Percentiles rank a stretch among this genome's conserved stretches.
These are phyloP conservation scores for Drosophila eohydei DNA, from an alignment of 2,888 invertebrate species.

Conservation along the genomic window DNA sequence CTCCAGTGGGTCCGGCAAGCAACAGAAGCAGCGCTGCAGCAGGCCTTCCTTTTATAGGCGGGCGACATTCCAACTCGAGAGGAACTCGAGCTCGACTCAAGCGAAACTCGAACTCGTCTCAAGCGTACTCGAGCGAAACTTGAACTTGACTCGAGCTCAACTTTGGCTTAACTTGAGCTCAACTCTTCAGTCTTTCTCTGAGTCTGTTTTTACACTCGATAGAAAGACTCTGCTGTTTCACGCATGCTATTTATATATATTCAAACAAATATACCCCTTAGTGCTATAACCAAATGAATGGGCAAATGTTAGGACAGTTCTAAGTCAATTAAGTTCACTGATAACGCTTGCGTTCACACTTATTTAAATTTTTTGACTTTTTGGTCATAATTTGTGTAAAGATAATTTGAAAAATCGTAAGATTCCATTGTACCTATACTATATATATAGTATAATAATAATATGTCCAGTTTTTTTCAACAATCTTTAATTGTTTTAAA, in stretches of 20 bases:
- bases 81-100: too few relatives aligned
- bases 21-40: background rate
- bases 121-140: background rate
- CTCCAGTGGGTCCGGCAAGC: background rate
- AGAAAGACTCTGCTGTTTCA: background rate
- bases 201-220: background rate
- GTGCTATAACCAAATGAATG: too few relatives aligned
- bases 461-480: background rate
- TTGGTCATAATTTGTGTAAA: background rate
- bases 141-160: background rate
- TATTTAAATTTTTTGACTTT: background rate
- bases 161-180: background rate
- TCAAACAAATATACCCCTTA: background rate
- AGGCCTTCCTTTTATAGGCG: background rate
- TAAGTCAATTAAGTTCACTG: background rate
- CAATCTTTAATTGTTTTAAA: constrained; percentile 12
- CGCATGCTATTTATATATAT: background rate
- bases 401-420: background rate
- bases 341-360: background rate
- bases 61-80: background rate
- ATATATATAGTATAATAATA: background rate
- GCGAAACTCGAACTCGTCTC: too few relatives aligned
- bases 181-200: background rate
- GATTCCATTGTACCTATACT: background rate
- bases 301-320: background rate